Evolutionary conservation across 2,113 vertebrate species (phyloP), one percentile per base, ranked within the genome.

Genomic region (Pelecanoides urinatrix): DNA sequence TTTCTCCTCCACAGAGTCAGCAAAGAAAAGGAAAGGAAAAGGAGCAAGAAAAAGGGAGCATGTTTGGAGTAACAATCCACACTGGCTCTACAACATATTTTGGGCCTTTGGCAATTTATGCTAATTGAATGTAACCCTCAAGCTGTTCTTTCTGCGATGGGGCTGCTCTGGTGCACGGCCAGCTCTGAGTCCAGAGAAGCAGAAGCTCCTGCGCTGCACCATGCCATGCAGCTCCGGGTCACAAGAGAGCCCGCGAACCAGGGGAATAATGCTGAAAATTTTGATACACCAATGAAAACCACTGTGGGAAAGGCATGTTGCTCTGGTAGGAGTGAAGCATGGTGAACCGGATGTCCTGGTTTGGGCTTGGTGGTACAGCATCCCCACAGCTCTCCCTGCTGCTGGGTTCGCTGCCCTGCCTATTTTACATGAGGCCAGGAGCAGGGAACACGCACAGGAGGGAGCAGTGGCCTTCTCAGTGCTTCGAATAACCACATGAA

Each of bases 51-150:
- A 86, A 94, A 73, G 16, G 29, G 75, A 88, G 38, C 7, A 13
- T 3, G 9, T 49, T 82, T 72, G 7, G 10, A 91, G 63, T 79
- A 88, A 77, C 53, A 95, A 70, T 53, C 38, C 78, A 76, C 72
- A 30, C 42, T 1, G 4, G 63, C 59, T 83, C 25, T 73, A n/a
- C 29, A 82, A 77, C 55, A 71, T 63, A 77, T 86, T 93, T 90
- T 63, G 27, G 73, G 79, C 79, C 75, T 71, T 77, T 78, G 50
- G 94, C 88, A 52, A 80, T 95, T 96, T 86, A 88, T 91, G 75
- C 65, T 67, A 92, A 83, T 74, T 73, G 61, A 86, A 50, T 67
- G 42, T 83, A 95, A 93, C 83, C 88, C 90, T 96, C 79, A 93
- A 93, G 94, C 94, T 94, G 90, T 81, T 95, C 76, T 77, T 80